Evolutionary conservation across 2,113 vertebrate species (phyloP), one percentile per base, ranked within the genome.

Genomic region (Poeciliopsis turrubarensis): DNA sequence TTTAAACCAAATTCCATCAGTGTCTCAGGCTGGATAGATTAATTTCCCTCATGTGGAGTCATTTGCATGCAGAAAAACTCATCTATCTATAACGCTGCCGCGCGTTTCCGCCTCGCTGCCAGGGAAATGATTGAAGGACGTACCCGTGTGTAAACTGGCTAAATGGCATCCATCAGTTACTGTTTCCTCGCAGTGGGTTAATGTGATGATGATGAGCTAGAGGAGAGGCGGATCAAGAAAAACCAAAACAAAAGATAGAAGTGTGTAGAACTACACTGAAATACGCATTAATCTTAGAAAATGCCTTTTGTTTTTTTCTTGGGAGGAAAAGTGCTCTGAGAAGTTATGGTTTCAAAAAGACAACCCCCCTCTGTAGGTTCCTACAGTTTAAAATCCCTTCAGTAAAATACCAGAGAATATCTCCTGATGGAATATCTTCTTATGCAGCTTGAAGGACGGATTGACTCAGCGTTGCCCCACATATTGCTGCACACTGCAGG

Each of bases 121-220:
- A 77, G 54, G 63, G 78, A 85, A 62, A 86, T 86, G 89, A 92
- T 70, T 86, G 88, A 91, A 87, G 79, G 77, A 89, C 26, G 87
- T 85, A 84, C 75, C 57, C 30, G 54, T 83, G 85, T 87, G 85
- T 79, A 92, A 89, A 92, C 87, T 90, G 77, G 72, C 89, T 92
- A 91, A 88, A 92, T 44, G 73, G 79, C 70, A 80, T 65, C 72
- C 92, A 93, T 94, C 88, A 86, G 86, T 94, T 93, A 89, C 89
- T 81, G 82, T 75, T 87, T 81, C 86, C 81, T 87, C 73, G 87
- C 88, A 73, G 75, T 76, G 85, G 81, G 75, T 87, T 93, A 92
- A 93, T 94, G 87, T 76, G 87, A 81, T 87, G 70, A 89, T 92
- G 89, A 93, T 91, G 86, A 89, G 67, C 51, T n/a, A 25, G 51